Conservation (phyloP, 2,113 vertebrate genomes). For the Gallinago jamesoni region DNA sequence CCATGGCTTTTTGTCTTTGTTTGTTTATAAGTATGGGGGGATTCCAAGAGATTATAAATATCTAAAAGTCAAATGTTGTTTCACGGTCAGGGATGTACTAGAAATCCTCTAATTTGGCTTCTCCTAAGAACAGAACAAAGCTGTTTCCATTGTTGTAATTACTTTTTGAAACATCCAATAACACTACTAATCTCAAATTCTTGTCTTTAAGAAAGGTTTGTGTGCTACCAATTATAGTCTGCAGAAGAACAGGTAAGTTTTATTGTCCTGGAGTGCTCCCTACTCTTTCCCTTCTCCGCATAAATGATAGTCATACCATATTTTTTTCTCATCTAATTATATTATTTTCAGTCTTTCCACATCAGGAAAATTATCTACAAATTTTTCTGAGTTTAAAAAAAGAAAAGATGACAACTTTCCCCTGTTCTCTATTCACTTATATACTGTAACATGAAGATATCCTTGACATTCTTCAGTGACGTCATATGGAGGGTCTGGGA, state of each 20-base stretch:
- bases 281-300: not conserved
- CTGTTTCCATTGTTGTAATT: not conserved
- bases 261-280: not conserved
- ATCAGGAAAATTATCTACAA: not conserved
- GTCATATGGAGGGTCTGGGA: conserved; percentile 74
- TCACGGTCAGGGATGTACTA: not conserved
- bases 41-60: not conserved
- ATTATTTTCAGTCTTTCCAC: not conserved
- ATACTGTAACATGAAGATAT: not conserved
- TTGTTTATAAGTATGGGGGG: not conserved
- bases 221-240: not conserved
- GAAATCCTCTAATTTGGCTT: not conserved
- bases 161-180: not conserved
- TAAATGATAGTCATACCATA: not conserved
- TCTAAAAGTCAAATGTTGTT: not conserved
- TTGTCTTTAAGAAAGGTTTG: not conserved
- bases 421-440: not conserved
- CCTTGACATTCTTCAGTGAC: conserved; percentile 71
- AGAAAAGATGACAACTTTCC: not conserved
- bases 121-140: not conserved
- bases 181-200: not conserved
- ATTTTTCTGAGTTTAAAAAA: not conserved
- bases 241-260: not conserved
- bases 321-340: not conserved
- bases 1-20: not conserved